Conservation (phyloP, 2,113 vertebrate species). For the Ochotona princeps region DNA sequence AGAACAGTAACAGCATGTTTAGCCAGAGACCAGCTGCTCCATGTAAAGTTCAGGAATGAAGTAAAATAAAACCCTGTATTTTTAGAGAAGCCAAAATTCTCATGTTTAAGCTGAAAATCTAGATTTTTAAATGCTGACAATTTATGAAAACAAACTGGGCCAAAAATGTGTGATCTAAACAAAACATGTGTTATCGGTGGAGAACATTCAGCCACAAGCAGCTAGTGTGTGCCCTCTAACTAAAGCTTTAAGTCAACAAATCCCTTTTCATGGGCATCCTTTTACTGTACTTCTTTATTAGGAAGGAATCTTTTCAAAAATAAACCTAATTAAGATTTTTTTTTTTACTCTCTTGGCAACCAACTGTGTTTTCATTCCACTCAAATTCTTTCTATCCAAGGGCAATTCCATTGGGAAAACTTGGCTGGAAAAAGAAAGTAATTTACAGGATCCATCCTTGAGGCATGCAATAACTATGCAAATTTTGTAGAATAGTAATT, state of each 20-base stretch:
- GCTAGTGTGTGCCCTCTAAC: background rate
- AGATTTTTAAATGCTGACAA: conserved; percentile 25
- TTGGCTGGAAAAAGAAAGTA: conserved; percentile 12
- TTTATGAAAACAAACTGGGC: background rate
- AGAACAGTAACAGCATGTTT: background rate
- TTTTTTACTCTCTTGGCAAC: background rate
- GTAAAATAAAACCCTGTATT: background rate
- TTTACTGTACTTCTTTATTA: conserved; percentile 16
- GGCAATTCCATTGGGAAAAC: conserved; percentile 8
- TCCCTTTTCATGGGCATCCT: background rate
- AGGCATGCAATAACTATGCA: background rate
- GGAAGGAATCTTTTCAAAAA: conserved; percentile 2
- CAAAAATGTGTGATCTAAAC: conserved; percentile 32
- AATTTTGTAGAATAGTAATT: conserved; percentile 6
- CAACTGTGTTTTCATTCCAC: background rate
- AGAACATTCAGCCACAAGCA: background rate
- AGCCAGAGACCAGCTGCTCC: background rate
- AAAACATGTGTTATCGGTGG: background rate
- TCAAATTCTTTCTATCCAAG: background rate
- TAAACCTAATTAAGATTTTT: background rate
- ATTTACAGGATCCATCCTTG: background rate
- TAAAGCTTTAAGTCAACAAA: background rate
- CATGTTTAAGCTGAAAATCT: background rate
- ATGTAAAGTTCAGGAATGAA: background rate
- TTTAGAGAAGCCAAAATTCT: conserved; percentile 4